Evolutionary conservation across 2,888 invertebrate species (phyloP), one percentile per base, ranked within the genome.

Genomic region (Druceiella hillmani): DNA sequence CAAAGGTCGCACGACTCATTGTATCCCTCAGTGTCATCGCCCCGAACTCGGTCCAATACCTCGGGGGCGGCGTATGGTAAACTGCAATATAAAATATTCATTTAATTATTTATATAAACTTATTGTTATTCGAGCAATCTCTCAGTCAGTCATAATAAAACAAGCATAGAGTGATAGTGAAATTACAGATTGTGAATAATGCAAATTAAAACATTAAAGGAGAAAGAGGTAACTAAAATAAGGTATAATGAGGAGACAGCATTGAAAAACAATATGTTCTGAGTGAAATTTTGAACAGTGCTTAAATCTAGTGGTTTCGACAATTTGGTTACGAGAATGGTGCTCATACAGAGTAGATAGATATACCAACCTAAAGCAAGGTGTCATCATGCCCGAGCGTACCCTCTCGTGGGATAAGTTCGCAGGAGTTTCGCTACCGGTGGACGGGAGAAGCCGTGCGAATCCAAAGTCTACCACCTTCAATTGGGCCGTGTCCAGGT

Each of bases 391-490:
- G 2, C 65, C 49, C 11, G 51, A 48, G 2, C 64, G 42, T 17
- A 59, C 57, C 2, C 11, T 20, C 3, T 17, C 28, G 17, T 12
- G 17, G 10, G 6, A 4, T 3, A 7, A 9, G 26, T 15, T 17
- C 5, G 16, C 11, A 10, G 10, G 10, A 4, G 11, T 11, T 10
- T 35, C 27, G 25, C 11, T 6, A 6, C 60, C 50, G 15, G 46
- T 35, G 9, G 54, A 62, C 16, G 67, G 68, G 33, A 58, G 36
- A 11, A 60, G 61, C n/a, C 89, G 74, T 10, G 97, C 93, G 66
- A 95, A 95, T 6, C 98, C 97, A 62, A 98, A 98, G 67, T 98
- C 98, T 1, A 97, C 89, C 25, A 98, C 80, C 59, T 94, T 93
- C 12, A 97, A 78, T 1, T 54, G 54, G 1, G 69, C 66, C 39